Evolutionary conservation across 2,113 vertebrate species (phyloP).

Genomic region (Ivindomyrus marchei): DNA sequence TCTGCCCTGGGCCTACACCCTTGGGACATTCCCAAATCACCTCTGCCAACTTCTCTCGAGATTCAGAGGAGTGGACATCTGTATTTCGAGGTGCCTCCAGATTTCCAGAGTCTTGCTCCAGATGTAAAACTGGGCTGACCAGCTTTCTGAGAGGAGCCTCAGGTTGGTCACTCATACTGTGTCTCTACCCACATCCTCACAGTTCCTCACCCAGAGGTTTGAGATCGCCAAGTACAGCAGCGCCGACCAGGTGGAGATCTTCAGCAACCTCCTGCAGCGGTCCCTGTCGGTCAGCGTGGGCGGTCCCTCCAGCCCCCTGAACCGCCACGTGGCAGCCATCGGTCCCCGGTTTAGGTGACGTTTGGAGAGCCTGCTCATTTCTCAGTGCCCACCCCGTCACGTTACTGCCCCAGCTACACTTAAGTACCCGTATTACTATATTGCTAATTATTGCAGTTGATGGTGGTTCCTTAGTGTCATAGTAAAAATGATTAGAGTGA

Average conservation of each 20-base stretch:
- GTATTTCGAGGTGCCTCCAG: background rate
- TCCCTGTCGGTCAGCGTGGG: conserved; percentile 84
- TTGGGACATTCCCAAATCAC: background rate
- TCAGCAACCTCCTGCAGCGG: conserved; percentile 81
- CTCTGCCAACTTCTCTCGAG: background rate
- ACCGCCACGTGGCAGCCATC: conserved; percentile 86
- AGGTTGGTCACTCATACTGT: background rate
- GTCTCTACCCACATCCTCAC: background rate
- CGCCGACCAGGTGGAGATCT: conserved; percentile 94
- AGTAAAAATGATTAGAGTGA: background rate
- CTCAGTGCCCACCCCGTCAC: background rate
- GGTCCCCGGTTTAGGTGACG: conserved; percentile 85
- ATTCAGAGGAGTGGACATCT: background rate
- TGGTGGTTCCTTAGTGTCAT: background rate
- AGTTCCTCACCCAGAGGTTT: conserved; percentile 93
- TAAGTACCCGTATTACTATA: background rate
- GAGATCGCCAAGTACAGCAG: conserved; percentile 98
- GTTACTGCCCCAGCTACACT: background rate
- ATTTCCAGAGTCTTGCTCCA: background rate
- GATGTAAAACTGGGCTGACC: background rate
- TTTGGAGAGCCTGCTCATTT: background rate
- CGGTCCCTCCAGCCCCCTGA: conserved; percentile 75
- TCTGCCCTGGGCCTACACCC: background rate
- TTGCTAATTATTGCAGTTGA: background rate
- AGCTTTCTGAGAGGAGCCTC: background rate